Conservation (phyloP, 2,113 vertebrate species). For the Rhynchopsitta pachyrhyncha region DNA sequence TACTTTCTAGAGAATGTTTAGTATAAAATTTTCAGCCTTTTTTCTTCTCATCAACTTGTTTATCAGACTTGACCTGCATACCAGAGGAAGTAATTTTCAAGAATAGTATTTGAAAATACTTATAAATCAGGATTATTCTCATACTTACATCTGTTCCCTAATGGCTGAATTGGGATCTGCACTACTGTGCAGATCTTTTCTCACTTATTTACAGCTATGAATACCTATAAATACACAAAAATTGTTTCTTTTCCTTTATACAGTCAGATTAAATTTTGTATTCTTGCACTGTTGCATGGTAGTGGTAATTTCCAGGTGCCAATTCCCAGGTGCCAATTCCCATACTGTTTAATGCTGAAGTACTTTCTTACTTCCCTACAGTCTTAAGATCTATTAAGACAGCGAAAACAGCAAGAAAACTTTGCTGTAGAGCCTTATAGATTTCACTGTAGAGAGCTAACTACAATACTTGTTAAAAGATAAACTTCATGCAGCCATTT, state of each 20-base stretch:
- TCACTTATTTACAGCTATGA: neutral
- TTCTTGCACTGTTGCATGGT: neutral
- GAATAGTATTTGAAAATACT: neutral
- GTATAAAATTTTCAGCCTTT: neutral
- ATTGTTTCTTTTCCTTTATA: neutral
- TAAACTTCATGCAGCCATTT: neutral
- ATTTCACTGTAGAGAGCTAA: neutral
- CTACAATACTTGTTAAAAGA: neutral
- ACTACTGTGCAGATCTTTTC: neutral
- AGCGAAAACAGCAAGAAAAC: neutral
- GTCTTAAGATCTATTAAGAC: neutral
- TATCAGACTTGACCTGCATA: neutral
- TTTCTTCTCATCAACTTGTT: neutral
- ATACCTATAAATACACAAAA: neutral
- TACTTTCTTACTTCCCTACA: neutral
- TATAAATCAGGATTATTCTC: neutral
- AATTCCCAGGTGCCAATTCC: rapidly evolving
- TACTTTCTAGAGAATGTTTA: neutral
- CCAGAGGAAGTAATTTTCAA: neutral
- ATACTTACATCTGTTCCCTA: rapidly evolving
- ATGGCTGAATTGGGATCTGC: neutral
- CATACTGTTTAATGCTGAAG: neutral
- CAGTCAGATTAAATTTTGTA: neutral
- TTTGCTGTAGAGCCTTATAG: neutral
- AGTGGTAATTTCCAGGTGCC: neutral